A percentile compares a stretch with the other conserved stretches of the same genome.
phyloP scores from a whole-genome alignment of 2,113 vertebrate species.

The Alaudala cheleensis region DNA sequence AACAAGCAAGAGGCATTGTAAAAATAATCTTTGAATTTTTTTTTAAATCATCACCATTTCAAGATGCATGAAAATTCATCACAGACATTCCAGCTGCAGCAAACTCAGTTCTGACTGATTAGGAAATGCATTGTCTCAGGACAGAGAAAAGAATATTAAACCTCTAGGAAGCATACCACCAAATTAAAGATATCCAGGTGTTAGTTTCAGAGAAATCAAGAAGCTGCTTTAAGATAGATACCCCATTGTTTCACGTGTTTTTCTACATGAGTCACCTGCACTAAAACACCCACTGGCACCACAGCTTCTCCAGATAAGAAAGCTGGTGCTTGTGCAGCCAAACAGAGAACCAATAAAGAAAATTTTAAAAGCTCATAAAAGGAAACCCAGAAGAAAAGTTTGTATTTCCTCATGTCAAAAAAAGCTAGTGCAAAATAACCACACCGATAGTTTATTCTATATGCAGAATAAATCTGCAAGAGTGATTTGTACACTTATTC shows the following conservation, averaged over 20 bases:
- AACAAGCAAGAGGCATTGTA: background rate
- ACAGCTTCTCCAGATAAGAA: background rate
- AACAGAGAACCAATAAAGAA: background rate
- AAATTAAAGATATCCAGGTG: background rate
- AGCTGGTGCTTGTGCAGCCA: background rate
- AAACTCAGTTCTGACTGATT: background rate
- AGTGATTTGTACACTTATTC: background rate
- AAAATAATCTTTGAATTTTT: background rate
- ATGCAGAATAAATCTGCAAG: background rate
- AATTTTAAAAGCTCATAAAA: background rate
- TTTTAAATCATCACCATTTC: background rate
- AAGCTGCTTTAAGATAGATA: background rate
- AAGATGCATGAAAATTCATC: background rate
- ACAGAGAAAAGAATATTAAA: background rate
- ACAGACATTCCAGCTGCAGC: background rate
- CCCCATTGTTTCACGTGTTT: background rate
- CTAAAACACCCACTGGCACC: background rate
- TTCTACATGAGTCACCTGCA: background rate
- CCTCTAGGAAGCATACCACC: background rate
- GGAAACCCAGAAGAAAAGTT: background rate
- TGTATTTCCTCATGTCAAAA: background rate
- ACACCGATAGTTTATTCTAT: background rate
- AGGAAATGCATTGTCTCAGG: background rate
- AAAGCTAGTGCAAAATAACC: background rate
- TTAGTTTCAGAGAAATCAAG: background rate